Conservation (phyloP, 2,797 vertebrate species). For the Syngnathus acus region DNA sequence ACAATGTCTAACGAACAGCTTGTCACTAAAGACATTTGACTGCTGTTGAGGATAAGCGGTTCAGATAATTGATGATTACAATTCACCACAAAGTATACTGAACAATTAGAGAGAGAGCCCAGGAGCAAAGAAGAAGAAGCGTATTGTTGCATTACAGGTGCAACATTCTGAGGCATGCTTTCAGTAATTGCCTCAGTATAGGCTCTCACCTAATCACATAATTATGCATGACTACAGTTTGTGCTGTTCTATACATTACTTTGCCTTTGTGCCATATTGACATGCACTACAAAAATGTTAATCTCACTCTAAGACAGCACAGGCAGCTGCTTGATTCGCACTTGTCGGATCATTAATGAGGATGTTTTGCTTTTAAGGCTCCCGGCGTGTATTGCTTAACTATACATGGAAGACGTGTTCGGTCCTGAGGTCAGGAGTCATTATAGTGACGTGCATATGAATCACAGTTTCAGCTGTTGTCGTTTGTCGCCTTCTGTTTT, state of each 20-base stretch:
- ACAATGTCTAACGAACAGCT: neutral
- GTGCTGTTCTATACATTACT: constrained; percentile 1
- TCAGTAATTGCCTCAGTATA: neutral
- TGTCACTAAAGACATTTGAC: neutral
- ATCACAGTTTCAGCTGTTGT: constrained; percentile 51
- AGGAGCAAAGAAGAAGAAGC: neutral
- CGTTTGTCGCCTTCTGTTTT: constrained; percentile 59
- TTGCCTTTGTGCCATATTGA: neutral
- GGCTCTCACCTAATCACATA: neutral
- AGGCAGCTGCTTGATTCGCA: constrained; percentile 15
- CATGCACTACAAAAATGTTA: constrained; percentile 4
- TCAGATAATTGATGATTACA: neutral
- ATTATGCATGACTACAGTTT: neutral
- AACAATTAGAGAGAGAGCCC: neutral
- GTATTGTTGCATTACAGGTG: neutral
- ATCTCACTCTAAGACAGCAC: constrained; percentile 3
- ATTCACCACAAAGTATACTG: neutral
- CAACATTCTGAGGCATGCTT: neutral
- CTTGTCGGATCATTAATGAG: constrained; percentile 30
- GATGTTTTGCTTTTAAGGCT: constrained; percentile 19
- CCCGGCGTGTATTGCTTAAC: constrained; percentile 25
- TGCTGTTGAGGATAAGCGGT: neutral
- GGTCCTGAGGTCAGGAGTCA: constrained; percentile 48
- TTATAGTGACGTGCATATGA: constrained; percentile 52
- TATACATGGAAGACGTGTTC: constrained; percentile 21